These are phyloP conservation scores for Heloderma charlesbogerti DNA, from an alignment of 2,113 vertebrate genomes.

Conservation along the genomic window DNA sequence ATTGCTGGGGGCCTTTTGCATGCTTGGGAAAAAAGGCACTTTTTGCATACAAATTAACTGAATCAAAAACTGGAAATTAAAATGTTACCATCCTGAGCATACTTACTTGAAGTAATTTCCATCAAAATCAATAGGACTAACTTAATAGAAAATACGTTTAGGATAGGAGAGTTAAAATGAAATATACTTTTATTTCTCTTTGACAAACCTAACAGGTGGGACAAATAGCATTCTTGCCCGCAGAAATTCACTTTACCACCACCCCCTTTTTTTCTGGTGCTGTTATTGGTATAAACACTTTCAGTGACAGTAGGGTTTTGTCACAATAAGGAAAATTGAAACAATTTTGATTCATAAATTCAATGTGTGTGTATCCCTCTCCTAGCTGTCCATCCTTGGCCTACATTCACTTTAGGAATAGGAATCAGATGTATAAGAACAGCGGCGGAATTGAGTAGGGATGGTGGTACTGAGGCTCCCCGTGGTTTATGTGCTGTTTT, in stretches of 20 bases:
- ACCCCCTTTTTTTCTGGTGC: too few relatives aligned
- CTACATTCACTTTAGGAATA: not conserved
- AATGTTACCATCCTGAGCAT: not conserved
- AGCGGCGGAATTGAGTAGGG: accelerated
- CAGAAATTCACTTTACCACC: too few relatives aligned
- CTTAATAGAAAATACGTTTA: not conserved
- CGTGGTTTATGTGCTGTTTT: not conserved
- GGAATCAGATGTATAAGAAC: too few relatives aligned
- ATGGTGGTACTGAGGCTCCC: not conserved
- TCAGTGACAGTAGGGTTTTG: not conserved
- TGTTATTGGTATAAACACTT: too few relatives aligned
- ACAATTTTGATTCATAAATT: not conserved
- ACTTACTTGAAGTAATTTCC: not conserved
- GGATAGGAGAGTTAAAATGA: not conserved
- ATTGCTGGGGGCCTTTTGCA: too few relatives aligned
- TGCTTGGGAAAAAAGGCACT: too few relatives aligned
- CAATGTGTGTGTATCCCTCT: not conserved
- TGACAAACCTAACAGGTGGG: too few relatives aligned
- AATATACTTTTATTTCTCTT: too few relatives aligned
- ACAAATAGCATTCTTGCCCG: too few relatives aligned
- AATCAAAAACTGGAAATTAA: too few relatives aligned
- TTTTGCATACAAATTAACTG: too few relatives aligned
- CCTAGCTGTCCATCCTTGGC: not conserved
- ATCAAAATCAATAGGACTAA: not conserved
- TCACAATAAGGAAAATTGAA: not conserved